Evolutionary conservation across 53 echinoderm and acorn worm genomes (phyloP).

Genomic region (Echinometra lucunter): DNA sequence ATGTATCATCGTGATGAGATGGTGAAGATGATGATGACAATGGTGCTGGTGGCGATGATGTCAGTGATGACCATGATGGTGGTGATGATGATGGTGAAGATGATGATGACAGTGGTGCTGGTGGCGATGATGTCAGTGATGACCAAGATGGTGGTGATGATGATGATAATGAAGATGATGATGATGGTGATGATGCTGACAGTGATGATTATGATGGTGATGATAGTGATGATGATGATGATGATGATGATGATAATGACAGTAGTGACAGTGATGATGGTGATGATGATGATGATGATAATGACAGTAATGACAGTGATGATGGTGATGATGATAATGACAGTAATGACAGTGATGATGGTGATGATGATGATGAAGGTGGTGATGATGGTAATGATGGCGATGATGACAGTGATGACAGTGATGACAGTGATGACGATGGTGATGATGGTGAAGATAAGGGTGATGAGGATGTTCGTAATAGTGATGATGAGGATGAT

Average conservation of each 20-base stretch:
- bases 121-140: not conserved
- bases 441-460: no score
- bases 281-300: not conserved
- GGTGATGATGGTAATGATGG: not conserved
- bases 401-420: no score
- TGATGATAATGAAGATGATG: not conserved
- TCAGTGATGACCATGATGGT: not conserved
- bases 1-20: not conserved
- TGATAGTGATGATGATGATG: constrained; percentile 23
- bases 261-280: not conserved
- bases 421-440: no score
- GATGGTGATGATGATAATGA: not conserved
- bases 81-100: not conserved
- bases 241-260: not conserved
- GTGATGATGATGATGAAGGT: not conserved
- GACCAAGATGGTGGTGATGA: not conserved
- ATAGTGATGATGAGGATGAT: no score
- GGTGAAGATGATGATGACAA: no score
- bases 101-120: not conserved
- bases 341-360: not conserved
- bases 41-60: not conserved
- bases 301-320: not conserved
- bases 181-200: not conserved
- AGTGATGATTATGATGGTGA: not conserved
- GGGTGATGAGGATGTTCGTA: no score